Percentiles rank a stretch among this genome's conserved stretches.
Conservation (phyloP, 2,888 invertebrate genomes). For the Ophonus ardosiacus region DNA sequence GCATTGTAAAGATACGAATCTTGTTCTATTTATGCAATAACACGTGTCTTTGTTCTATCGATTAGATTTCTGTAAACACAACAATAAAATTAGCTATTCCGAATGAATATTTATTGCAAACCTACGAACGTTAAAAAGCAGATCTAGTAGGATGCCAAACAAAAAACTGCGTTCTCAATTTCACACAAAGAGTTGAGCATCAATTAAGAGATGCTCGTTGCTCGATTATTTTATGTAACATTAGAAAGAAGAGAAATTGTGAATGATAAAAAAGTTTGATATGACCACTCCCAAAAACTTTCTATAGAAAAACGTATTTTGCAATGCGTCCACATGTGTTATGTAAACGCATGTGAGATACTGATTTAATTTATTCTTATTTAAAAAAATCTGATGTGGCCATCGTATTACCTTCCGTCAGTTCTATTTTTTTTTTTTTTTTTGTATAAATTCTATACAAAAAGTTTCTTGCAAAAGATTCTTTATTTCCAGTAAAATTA, state of each 20-base stretch:
- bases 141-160: conserved; percentile 11
- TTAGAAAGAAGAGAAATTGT: conserved; percentile 28
- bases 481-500: too few species aligned
- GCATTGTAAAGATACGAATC: conserved; percentile 17
- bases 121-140: conserved; percentile 6
- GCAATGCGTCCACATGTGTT: not conserved
- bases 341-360: not conserved
- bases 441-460: too few species aligned
- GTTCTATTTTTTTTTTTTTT: too few species aligned
- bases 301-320: conserved; percentile 5
- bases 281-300: conserved; percentile 38
- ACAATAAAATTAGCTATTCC: conserved; percentile 41
- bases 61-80: conserved; percentile 40
- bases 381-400: not conserved
- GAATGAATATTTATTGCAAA: conserved; percentile 35
- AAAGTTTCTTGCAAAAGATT: too few species aligned
- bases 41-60: conserved; percentile 17
- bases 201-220: not conserved
- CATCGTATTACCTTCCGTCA: too few species aligned
- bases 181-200: not conserved
- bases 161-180: conserved; percentile 20
- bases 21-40: conserved; percentile 25
- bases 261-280: conserved; percentile 26
- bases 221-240: conserved; percentile 11
- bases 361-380: not conserved